Evolutionary conservation across 2,888 invertebrate genomes (phyloP).

Genomic region (Sinhomidia bicolor): DNA sequence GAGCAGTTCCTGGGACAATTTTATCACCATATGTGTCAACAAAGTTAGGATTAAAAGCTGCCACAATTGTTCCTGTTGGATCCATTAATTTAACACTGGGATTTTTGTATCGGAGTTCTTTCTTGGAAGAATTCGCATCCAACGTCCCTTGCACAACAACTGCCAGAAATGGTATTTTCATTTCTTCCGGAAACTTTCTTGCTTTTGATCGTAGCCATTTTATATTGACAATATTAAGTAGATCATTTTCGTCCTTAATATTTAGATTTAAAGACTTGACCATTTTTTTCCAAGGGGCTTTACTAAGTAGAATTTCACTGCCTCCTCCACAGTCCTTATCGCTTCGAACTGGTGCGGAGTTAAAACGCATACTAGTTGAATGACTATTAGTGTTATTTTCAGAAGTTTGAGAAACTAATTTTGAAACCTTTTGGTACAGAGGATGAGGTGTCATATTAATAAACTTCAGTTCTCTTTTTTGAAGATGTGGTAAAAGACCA

Average conservation of each 20-base stretch:
- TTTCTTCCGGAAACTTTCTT: not conserved
- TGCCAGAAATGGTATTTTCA: constrained; percentile 71
- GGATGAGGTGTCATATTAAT: constrained; percentile 54
- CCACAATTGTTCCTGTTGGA: constrained; percentile 68
- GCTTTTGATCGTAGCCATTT: constrained; percentile 47
- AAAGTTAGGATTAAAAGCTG: constrained; percentile 68
- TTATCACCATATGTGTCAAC: constrained; percentile 57
- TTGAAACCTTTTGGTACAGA: constrained; percentile 41
- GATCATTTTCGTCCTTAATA: constrained; percentile 30
- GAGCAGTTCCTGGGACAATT: constrained; percentile 74
- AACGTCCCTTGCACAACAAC: constrained; percentile 62
- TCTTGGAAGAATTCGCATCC: constrained; percentile 22
- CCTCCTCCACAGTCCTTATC: not conserved
- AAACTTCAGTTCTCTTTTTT: constrained; percentile 27
- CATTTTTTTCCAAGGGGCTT: constrained; percentile 70
- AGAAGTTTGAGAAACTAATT: not conserved
- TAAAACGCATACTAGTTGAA: not conserved
- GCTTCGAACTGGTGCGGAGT: not conserved
- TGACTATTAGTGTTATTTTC: not conserved
- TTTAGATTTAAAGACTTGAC: constrained; percentile 46
- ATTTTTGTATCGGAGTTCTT: constrained; percentile 45
- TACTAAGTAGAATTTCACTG: not conserved
- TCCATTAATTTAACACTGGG: constrained; percentile 70
- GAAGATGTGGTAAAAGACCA: constrained; percentile 73
- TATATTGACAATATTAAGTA: constrained; percentile 61